phyloP scores from a whole-genome alignment of 2,797 vertebrate species.

The Falco rusticolus region DNA sequence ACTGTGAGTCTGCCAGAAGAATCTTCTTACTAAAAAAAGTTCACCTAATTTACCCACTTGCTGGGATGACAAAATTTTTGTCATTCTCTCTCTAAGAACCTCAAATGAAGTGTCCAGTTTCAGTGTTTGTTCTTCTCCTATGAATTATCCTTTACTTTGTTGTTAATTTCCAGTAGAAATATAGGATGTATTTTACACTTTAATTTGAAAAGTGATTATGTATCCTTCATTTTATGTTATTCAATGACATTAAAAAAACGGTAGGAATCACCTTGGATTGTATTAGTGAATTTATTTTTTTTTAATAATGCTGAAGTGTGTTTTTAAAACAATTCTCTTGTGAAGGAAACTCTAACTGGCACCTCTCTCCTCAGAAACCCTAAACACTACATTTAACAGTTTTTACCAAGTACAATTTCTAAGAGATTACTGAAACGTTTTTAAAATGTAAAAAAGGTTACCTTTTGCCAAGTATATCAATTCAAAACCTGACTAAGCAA shows the following conservation, averaged over 20 bases:
- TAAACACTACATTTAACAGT: not conserved
- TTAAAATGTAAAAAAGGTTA: not conserved
- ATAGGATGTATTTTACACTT: not conserved
- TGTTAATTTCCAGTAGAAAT: not conserved
- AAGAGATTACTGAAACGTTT: not conserved
- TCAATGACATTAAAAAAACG: not conserved
- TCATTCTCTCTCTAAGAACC: not conserved
- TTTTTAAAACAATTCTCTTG: not conserved
- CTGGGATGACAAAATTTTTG: not conserved
- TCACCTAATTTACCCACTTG: constrained; percentile 44
- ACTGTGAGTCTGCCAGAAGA: not conserved
- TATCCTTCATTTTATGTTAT: not conserved
- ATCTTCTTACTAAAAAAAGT: not conserved
- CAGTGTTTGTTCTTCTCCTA: constrained; percentile 1
- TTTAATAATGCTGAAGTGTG: not conserved
- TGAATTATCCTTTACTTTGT: not conserved
- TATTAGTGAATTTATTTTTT: not conserved
- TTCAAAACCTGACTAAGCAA: not conserved
- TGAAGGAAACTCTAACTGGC: not conserved
- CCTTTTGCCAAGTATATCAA: not conserved
- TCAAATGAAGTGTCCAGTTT: not conserved
- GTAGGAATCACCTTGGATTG: not conserved
- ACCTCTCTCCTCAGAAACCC: not conserved
- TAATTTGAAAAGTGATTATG: not conserved
- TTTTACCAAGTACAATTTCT: not conserved